Percentiles rank a stretch among this genome's conserved stretches.
Evolutionary conservation across 1,140 invertebrate genomes (phyloP).

Genomic region (Pogonomyrmex barbatus): DNA sequence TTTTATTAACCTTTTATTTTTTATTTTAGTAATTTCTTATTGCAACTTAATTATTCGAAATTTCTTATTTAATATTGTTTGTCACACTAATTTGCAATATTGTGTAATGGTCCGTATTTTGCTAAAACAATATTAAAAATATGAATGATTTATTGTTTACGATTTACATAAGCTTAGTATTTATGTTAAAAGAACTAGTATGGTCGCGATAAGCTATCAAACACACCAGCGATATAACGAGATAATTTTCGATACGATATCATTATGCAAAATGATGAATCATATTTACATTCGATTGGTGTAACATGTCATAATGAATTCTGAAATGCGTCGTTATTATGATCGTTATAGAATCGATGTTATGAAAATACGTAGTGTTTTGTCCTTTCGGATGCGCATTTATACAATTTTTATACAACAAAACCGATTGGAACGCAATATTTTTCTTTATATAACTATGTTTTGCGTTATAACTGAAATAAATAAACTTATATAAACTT

Average conservation of each 20-base stretch:
- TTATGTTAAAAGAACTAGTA: background rate
- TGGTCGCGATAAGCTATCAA: background rate
- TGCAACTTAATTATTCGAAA: background rate
- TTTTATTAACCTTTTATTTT: background rate
- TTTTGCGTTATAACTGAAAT: background rate
- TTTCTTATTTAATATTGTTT: conserved; percentile 3
- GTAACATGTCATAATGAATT: background rate
- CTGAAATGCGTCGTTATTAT: background rate
- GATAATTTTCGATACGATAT: background rate
- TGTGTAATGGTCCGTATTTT: background rate
- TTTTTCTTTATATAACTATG: background rate
- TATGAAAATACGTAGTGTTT: background rate
- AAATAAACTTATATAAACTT: too few relatives aligned
- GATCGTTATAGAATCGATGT: background rate
- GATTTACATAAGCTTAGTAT: background rate
- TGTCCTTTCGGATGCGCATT: background rate
- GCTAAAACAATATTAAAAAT: background rate
- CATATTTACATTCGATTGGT: background rate
- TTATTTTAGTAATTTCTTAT: background rate
- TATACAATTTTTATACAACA: background rate
- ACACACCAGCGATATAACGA: background rate
- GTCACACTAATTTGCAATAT: background rate
- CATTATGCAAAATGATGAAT: background rate
- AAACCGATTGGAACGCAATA: background rate
- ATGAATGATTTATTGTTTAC: background rate